Percentiles rank a stretch among this genome's conserved stretches.
Evolutionary conservation across 2,797 vertebrate species (phyloP).

Genomic region (Syngnathus rostellatus): DNA sequence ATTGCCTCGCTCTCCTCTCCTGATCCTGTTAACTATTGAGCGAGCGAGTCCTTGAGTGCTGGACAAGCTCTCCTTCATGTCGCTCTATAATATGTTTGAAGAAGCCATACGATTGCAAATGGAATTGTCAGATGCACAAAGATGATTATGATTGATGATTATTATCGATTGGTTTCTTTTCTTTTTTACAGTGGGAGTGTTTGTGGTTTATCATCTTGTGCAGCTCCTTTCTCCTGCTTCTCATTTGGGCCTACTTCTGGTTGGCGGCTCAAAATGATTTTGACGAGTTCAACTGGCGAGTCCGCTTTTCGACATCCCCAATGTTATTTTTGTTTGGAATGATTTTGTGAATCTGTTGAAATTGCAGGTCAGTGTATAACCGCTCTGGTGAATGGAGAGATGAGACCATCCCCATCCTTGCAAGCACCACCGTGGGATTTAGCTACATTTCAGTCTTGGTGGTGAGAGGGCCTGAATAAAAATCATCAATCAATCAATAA

Average conservation of each 20-base stretch:
- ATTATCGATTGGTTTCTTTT: neutral
- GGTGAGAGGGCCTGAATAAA: slow-evolving; percentile 56
- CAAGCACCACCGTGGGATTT: slow-evolving; percentile 80
- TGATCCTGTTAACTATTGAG: slow-evolving; percentile 59
- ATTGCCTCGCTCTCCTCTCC: slow-evolving; percentile 27
- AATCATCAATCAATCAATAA: no score
- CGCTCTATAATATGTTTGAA: neutral
- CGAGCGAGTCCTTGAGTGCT: slow-evolving; percentile 43
- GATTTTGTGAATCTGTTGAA: neutral
- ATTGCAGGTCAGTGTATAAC: slow-evolving; percentile 86
- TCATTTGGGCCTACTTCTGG: slow-evolving; percentile 95
- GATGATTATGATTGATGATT: no score
- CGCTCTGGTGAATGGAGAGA: slow-evolving; percentile 87
- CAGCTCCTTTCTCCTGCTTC: slow-evolving; percentile 83
- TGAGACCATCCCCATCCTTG: slow-evolving; percentile 84
- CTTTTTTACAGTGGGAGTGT: slow-evolving; percentile 81
- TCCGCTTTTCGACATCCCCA: slow-evolving; percentile 11
- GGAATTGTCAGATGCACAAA: no score
- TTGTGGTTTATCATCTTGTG: slow-evolving; percentile 87
- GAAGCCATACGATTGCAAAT: neutral
- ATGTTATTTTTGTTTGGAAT: no score
- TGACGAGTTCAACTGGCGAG: slow-evolving; percentile 96
- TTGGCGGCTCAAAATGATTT: slow-evolving; percentile 94
- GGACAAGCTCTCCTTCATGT: slow-evolving; percentile 21
- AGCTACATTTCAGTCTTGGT: slow-evolving; percentile 81